Percentiles rank a stretch among this genome's conserved stretches.
These are phyloP conservation scores for Sclerurus mexicanus DNA, from an alignment of 2,113 vertebrate genomes.

Conservation along the genomic window DNA sequence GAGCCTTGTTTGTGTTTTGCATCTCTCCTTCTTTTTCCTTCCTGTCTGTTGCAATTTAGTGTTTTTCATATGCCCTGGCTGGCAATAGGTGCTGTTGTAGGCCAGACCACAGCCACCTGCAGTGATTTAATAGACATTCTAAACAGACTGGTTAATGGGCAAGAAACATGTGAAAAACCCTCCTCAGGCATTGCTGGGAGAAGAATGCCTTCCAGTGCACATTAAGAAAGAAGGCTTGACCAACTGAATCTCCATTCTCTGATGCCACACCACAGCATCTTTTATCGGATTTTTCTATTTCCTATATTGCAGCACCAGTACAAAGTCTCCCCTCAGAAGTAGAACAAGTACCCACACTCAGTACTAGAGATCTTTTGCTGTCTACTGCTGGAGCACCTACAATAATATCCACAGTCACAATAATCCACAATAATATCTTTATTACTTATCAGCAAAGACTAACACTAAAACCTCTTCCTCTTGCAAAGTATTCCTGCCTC, in stretches of 20 bases:
- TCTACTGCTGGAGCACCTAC: not conserved
- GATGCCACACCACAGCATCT: not conserved
- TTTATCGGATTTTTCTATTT: not conserved
- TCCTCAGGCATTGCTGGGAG: not conserved
- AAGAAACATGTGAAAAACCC: not conserved
- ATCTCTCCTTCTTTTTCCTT: not conserved
- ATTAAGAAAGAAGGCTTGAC: not conserved
- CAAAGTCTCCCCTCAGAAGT: not conserved
- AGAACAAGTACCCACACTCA: not conserved
- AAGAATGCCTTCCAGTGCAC: not conserved
- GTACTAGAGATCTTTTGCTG: not conserved
- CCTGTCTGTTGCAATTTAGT: not conserved
- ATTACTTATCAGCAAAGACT: not conserved
- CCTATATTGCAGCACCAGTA: not conserved
- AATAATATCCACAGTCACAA: not conserved
- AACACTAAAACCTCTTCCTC: not conserved
- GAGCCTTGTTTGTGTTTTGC: not conserved
- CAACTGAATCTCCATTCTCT: not conserved
- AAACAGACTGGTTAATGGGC: not conserved
- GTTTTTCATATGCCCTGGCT: not conserved
- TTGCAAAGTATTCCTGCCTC: not conserved
- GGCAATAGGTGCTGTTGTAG: not conserved
- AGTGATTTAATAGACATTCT: not conserved
- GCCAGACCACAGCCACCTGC: rapidly evolving
- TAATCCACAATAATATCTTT: not conserved